Percentiles rank a stretch among this genome's conserved stretches.
phyloP scores from a whole-genome alignment of 2,797 vertebrate species.

The Picus viridis region DNA sequence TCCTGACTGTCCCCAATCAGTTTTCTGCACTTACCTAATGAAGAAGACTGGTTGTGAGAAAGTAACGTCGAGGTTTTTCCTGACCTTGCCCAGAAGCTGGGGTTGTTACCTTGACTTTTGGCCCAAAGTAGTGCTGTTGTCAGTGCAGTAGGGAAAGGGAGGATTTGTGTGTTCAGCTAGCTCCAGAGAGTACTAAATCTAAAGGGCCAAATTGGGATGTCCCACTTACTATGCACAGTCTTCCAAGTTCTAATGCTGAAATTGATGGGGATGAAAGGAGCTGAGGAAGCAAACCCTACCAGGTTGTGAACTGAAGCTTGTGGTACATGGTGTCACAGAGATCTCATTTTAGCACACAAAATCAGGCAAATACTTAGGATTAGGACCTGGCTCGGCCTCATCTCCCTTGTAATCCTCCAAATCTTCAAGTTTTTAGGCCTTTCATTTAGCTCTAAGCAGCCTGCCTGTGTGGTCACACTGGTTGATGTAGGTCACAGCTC shows the following conservation, averaged over 20 bases:
- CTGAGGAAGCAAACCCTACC: neutral
- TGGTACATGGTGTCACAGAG: neutral
- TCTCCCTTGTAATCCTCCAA: constrained; percentile 54
- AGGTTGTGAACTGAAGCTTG: neutral
- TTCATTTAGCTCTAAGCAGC: constrained; percentile 46
- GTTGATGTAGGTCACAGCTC: constrained; percentile 33
- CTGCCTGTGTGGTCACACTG: neutral
- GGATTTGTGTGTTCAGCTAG: neutral
- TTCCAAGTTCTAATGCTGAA: neutral
- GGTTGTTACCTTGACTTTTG: neutral
- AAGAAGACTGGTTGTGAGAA: neutral
- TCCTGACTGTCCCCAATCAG: neutral
- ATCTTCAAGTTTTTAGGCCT: constrained; percentile 60
- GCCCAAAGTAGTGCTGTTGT: neutral
- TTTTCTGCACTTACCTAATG: neutral
- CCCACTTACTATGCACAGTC: neutral
- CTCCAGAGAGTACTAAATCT: neutral
- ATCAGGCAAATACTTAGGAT: constrained; percentile 39
- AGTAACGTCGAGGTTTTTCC: neutral
- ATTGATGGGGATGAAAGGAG: neutral
- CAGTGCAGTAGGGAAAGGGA: neutral
- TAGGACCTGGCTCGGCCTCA: constrained; percentile 53
- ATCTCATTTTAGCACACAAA: constrained; percentile 34
- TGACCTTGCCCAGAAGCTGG: neutral
- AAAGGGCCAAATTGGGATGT: neutral